Evolutionary conservation across 1,140 invertebrate genomes (phyloP), one percentile per base, ranked within the genome.

Genomic region (Cryptotermes secundus): DNA sequence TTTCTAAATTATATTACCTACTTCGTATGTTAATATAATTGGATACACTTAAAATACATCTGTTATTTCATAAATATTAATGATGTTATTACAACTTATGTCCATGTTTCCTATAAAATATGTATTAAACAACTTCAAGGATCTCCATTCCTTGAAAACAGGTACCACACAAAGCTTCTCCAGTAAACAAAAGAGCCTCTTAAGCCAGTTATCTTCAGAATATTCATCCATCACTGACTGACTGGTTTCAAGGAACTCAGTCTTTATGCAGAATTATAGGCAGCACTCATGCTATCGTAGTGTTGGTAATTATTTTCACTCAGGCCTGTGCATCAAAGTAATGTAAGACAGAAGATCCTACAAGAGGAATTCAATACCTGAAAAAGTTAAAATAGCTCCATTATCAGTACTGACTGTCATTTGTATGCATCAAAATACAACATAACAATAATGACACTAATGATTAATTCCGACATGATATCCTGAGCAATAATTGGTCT

Each of bases 1-100:
- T 9, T n/a, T 16, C 3, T 59, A 59, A 59, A 4, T 24, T 59
- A 59, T 59, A 59, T 72, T 31, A 72, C n/a, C 59, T 72, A 72
- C 14, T 72, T 72, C 59, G 31, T 2, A 72, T 1, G n/a, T 72
- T 31, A 72, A 72, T 72, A 31, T 72, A 72, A 31, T 72, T 72
- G 26, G 59, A 72, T 72, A 72, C 59, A 72, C 12, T 31, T 26
- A 65, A 65, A 65, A 65, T 65, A 65, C 26, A 31, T n/a, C 2
- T 72, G n/a, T 72, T 72, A 72, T 72, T 72, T 72, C 59, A 72
- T 72, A 72, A 72, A 72, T 72, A 72, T 72, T 72, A 26, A n/a
- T 31, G 2, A 72, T 31, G 7, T 14, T 59, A 59, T 31, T 72
- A 31, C 59, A 31, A 72, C 10, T 31, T 12, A 72, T n/a, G 26